Evolutionary conservation across 2,113 vertebrate genomes (phyloP).

Genomic region (Phalacrocorax brasilianus): DNA sequence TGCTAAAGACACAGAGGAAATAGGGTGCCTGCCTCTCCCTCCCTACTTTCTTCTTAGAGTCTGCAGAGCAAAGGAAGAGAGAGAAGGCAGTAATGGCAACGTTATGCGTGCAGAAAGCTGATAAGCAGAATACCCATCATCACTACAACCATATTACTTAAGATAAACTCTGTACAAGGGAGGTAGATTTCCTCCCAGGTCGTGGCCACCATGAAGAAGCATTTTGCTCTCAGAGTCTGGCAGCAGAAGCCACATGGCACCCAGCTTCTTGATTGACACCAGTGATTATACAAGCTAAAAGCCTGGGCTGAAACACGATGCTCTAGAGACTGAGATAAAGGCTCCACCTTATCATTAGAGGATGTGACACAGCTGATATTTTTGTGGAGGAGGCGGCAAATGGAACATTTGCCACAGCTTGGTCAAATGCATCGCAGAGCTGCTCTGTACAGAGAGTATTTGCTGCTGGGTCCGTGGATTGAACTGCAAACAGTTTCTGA

Average conservation of each 20-base stretch:
- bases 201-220: not conserved
- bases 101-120: not conserved
- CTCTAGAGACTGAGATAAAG: not conserved
- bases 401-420: not conserved
- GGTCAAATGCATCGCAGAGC: not conserved
- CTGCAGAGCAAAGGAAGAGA: not conserved
- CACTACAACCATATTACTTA: not conserved
- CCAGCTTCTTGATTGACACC: not conserved
- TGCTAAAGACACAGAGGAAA: not conserved
- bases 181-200: not conserved
- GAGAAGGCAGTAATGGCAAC: not conserved
- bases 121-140: not conserved
- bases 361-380: not conserved
- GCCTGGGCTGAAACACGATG: fast-evolving
- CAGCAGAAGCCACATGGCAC: not conserved
- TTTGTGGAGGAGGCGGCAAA: conserved; percentile 12
- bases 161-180: not conserved
- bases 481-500: not conserved
- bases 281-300: not conserved
- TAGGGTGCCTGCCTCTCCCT: not conserved
- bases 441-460: not conserved
- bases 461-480: not conserved
- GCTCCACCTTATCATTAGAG: not conserved
- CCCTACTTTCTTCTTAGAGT: not conserved
- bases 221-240: not conserved